Evolutionary conservation across 2,888 invertebrate genomes (phyloP).

Genomic region (Apotomis capreana): DNA sequence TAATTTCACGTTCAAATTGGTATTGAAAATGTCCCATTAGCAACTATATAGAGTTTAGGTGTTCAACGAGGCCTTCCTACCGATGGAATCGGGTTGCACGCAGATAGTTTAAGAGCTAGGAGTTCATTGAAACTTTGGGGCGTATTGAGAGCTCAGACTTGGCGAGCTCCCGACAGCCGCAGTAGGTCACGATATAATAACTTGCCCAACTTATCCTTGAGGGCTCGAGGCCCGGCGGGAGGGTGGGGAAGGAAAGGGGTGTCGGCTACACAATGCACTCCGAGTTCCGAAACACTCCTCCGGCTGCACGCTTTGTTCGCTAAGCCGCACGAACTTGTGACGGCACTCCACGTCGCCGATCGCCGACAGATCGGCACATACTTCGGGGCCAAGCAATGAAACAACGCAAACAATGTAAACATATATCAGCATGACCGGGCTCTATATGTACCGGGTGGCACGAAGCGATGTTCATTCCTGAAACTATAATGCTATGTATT

Average conservation of each 20-base stretch:
- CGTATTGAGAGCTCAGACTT: not conserved
- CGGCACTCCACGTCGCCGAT: not conserved
- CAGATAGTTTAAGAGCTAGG: not conserved
- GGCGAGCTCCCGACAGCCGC: not conserved
- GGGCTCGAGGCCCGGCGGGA: not conserved
- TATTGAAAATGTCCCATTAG: not conserved
- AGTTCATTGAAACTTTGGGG: not conserved
- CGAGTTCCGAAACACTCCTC: constrained; percentile 6
- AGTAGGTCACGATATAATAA: constrained; percentile 29
- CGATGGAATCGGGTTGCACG: not conserved
- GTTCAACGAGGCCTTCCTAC: not conserved
- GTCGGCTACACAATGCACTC: constrained; percentile 10
- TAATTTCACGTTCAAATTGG: constrained; percentile 1
- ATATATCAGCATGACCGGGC: constrained; percentile 18
- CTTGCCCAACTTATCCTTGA: constrained; percentile 24
- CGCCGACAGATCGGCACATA: not conserved
- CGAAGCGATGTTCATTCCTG: too few relatives aligned
- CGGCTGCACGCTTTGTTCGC: constrained; percentile 6
- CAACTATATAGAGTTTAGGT: not conserved
- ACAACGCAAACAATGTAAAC: constrained; percentile 17
- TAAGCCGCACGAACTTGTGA: constrained; percentile 13
- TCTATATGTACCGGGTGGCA: too few relatives aligned
- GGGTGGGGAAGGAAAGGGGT: constrained; percentile 6
- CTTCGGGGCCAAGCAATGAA: constrained; percentile 1
- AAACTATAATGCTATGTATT: too few relatives aligned